These are phyloP conservation scores for Neotoma lepida DNA, from an alignment of 2,113 vertebrate genomes.

Conservation along the genomic window DNA sequence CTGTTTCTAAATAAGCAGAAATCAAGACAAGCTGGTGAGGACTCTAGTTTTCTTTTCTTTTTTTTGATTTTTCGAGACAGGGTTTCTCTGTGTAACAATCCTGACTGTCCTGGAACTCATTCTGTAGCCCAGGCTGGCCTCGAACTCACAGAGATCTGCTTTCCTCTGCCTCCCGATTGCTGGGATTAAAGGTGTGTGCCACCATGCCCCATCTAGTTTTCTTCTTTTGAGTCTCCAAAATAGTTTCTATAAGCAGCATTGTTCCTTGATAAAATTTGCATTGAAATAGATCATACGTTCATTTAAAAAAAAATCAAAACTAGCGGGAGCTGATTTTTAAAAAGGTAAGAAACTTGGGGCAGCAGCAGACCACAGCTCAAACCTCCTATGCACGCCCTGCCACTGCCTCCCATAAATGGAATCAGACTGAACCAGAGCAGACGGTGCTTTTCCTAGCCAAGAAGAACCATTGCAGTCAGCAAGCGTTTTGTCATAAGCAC, in stretches of 20 bases:
- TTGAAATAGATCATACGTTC: background rate
- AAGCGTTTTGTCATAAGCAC: background rate
- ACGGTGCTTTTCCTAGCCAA: background rate
- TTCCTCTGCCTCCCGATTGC: background rate
- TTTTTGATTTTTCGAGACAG: background rate
- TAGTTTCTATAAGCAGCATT: background rate
- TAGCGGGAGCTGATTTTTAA: background rate
- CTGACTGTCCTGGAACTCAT: background rate
- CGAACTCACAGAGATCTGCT: background rate
- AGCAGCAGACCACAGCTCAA: constrained; percentile 32
- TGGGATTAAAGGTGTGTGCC: background rate
- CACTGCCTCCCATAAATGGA: constrained; percentile 74
- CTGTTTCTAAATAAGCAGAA: background rate
- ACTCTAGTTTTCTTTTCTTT: background rate
- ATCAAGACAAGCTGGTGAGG: background rate
- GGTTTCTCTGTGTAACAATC: background rate
- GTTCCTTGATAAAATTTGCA: background rate
- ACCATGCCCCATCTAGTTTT: background rate
- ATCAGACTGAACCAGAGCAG: background rate
- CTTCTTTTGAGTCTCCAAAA: background rate
- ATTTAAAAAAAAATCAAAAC: background rate
- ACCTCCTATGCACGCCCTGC: constrained; percentile 56
- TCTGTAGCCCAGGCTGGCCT: background rate
- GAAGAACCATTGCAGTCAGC: background rate
- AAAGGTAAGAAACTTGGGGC: background rate